Percentiles rank a stretch among this genome's conserved stretches.
Evolutionary conservation across 2,113 vertebrate genomes (phyloP).

Genomic region (Noctilio leporinus): DNA sequence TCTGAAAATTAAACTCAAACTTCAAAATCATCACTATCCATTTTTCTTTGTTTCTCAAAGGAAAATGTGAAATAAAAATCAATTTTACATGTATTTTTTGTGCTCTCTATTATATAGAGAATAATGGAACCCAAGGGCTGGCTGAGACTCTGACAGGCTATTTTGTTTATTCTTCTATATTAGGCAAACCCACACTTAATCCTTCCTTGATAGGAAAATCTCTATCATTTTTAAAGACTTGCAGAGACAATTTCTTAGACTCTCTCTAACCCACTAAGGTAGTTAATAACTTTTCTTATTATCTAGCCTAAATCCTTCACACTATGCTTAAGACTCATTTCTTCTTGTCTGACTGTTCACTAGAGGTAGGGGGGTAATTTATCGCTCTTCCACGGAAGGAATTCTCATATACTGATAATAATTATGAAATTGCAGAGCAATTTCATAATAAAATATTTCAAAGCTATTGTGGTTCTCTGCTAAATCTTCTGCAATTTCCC

Average conservation of each 20-base stretch:
- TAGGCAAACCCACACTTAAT: constrained; percentile 45
- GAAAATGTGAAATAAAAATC: constrained; percentile 58
- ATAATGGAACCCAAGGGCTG: not conserved
- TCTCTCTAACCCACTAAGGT: constrained; percentile 40
- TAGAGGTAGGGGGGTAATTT: not conserved
- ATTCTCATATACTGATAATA: not conserved
- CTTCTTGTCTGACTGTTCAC: constrained; percentile 22
- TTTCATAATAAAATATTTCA: constrained; percentile 33
- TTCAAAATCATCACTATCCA: not conserved
- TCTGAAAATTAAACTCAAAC: constrained; percentile 1
- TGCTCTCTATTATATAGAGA: not conserved
- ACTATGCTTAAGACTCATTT: constrained; percentile 27
- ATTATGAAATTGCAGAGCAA: constrained; percentile 5
- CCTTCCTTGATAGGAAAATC: constrained; percentile 54
- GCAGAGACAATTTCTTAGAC: constrained; percentile 45
- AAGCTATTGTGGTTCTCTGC: not conserved
- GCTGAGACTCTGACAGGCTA: not conserved
- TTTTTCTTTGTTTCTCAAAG: constrained; percentile 51
- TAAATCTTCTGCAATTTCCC: constrained; percentile 31
- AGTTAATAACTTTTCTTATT: constrained; percentile 68
- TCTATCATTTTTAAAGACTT: constrained; percentile 64
- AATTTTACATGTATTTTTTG: constrained; percentile 41
- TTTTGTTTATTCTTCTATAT: constrained; percentile 52
- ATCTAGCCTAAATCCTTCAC: constrained; percentile 56
- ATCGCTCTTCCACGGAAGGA: not conserved